These are phyloP conservation scores for Ceyx margarethae DNA, from an alignment of 2,113 vertebrate genomes.

Conservation along the genomic window DNA sequence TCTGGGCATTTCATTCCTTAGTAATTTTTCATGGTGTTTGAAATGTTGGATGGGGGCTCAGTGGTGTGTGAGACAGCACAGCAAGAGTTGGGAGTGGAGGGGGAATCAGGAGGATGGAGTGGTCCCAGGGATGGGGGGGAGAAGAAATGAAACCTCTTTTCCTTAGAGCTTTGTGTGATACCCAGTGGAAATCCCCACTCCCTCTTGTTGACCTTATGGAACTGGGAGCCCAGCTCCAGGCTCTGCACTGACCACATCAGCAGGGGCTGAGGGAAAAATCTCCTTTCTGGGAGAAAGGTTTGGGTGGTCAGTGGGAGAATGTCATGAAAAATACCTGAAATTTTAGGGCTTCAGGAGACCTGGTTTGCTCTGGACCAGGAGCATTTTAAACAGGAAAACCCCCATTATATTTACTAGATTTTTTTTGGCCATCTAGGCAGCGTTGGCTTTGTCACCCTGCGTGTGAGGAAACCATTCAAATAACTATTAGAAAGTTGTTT, in stretches of 20 bases:
- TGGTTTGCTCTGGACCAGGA: neutral
- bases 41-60: neutral
- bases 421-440: neutral
- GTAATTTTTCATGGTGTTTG: rapidly evolving
- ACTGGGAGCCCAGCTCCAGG: neutral
- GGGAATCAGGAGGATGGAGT: neutral
- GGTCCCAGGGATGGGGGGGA: neutral
- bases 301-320: neutral
- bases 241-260: neutral
- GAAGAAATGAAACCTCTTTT: neutral
- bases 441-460: neutral
- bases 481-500: neutral
- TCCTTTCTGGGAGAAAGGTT: neutral
- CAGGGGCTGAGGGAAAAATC: neutral
- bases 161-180: constrained; percentile 1
- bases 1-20: neutral
- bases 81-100: neutral
- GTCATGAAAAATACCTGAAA: neutral
- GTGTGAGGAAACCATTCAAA: neutral
- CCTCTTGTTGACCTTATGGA: neutral
- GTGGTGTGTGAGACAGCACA: neutral
- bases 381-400: neutral
- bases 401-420: neutral
- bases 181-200: constrained; percentile 9
- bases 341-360: neutral